Conservation (phyloP, 2,888 invertebrate genomes). For the Andricus quercusramuli region DNA sequence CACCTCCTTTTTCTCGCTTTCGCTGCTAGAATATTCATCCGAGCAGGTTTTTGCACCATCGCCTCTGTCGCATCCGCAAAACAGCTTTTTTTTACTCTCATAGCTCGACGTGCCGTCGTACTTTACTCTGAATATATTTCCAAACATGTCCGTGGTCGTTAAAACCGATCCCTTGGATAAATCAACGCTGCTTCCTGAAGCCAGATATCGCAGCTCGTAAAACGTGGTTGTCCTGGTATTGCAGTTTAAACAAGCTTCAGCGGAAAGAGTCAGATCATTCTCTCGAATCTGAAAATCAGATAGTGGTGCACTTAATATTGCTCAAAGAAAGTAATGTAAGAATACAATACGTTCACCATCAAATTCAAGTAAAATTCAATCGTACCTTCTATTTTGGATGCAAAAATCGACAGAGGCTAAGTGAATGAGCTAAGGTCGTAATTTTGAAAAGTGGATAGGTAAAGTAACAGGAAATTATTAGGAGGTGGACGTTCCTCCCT, state of each 20-base stretch:
- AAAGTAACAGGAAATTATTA: too few species aligned
- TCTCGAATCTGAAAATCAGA: neutral
- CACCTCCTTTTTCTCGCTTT: constrained; percentile 20
- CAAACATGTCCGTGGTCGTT: constrained; percentile 58
- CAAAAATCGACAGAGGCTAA: too few species aligned
- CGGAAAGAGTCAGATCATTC: neutral
- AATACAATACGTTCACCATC: too few species aligned
- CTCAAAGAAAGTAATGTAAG: too few species aligned
- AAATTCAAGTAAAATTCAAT: too few species aligned
- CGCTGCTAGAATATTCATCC: constrained; percentile 39
- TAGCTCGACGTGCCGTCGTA: constrained; percentile 52
- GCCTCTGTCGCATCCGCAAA: constrained; percentile 4
- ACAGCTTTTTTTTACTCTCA: neutral
- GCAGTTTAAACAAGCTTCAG: neutral
- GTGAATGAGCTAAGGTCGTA: too few species aligned
- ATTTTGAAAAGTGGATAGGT: too few species aligned
- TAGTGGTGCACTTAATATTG: too few species aligned
- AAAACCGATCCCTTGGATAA: constrained; percentile 48
- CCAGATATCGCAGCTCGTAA: neutral
- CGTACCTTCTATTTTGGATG: too few species aligned
- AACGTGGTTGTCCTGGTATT: neutral
- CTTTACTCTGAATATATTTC: constrained; percentile 60
- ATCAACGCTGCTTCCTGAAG: neutral
- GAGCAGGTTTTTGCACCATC: constrained; percentile 8
- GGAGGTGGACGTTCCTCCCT: too few species aligned